Evolutionary conservation across 2,113 vertebrate genomes (phyloP).

Genomic region (Climacteris rufus): DNA sequence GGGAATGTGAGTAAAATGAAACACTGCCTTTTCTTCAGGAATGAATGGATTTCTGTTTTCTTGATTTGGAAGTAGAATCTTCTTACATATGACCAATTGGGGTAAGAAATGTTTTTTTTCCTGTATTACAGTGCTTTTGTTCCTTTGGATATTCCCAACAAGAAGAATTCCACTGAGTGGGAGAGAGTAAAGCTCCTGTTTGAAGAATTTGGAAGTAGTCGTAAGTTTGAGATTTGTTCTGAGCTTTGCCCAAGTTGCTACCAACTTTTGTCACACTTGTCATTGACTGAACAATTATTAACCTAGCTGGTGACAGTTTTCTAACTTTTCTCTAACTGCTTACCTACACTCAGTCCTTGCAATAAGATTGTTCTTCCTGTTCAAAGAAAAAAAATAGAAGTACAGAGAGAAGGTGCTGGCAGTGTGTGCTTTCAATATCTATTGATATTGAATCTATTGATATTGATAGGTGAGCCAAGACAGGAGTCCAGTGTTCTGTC

Average conservation of each 20-base stretch:
- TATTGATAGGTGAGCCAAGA: too few species aligned
- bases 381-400: neutral
- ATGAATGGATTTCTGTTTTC: neutral
- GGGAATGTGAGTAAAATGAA: neutral
- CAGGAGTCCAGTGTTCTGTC: neutral
- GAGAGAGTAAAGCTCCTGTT: constrained; percentile 93
- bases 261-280: neutral
- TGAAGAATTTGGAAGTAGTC: constrained; percentile 91
- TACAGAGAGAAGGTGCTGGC: neutral
- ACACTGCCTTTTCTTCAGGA: neutral
- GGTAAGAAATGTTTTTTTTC: neutral
- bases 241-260: neutral
- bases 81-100: neutral
- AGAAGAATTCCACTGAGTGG: constrained; percentile 93
- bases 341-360: neutral
- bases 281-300: neutral
- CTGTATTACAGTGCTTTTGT: constrained; percentile 86
- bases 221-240: constrained; percentile 77
- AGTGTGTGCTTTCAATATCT: neutral
- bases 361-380: neutral
- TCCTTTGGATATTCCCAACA: constrained; percentile 81
- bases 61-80: neutral
- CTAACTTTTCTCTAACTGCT: neutral
- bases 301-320: neutral
- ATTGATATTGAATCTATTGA: too few species aligned